Base-by-base conservation (phyloP, 2,888 invertebrate genomes). In the Villa cingulata region DNA sequence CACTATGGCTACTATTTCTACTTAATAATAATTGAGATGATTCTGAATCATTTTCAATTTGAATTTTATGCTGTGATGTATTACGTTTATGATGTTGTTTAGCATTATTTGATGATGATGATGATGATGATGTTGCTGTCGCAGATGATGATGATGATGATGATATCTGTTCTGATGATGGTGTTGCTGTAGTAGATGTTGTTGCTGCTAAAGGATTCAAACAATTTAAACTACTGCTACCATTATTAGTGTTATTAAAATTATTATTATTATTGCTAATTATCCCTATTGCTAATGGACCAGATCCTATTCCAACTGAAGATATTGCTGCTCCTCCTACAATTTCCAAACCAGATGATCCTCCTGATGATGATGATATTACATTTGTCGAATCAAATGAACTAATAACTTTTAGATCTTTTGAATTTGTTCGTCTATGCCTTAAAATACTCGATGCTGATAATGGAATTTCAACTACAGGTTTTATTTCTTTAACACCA, bases 361-460 rank as follows among this genome's bases (percentile, higher is more conserved):
- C 45, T 10, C 36, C 14, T 16, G 20, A 16, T 42, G 36, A 12
- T 20, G 19, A 41, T 51, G 18, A 34, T 12, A 27, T 34, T 40
- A 27, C 27, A 48, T 46, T 23, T 20, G 39, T 29, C 20, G 34
- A n/a, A 19, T 39, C 45, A 37, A 44, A 42, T 18, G 48, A 27
- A 16, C 56, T 54, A 36, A 54, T 48, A 43, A 62, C 56, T 55
- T 67, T 68, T 7, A 68, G 56, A 57, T 78, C 78, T 56, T 71
- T 72, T n/a, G 77, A 77, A 57, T 74, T 73, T 37, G 77, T 78
- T 56, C 78, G 72, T 5, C 78, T 72, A 64, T 78, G 78, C 2
- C 78, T 70, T 51, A 78, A 62, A 38, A 68, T 68, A 51, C 60
- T 64, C 29, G 64, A 52, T 15, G 61, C 57, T 37, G 57, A 55